Evolutionary conservation across 2,888 invertebrate genomes (phyloP).

Genomic region (Drosophila nr. medialis): DNA sequence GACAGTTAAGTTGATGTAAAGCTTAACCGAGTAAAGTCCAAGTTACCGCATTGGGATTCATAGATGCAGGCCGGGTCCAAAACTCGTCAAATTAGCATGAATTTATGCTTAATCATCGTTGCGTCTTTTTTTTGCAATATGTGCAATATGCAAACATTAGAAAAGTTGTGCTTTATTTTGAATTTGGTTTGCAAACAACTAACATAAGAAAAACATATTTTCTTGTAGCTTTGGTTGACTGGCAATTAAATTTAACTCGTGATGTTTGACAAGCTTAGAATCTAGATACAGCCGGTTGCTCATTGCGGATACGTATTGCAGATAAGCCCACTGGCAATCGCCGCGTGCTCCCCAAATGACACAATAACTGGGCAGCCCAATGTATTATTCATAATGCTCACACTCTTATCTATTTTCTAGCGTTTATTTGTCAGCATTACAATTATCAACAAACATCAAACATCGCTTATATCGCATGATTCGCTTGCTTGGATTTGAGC

Average conservation of each 20-base stretch:
- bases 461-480: neutral
- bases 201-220: neutral
- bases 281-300: slow-evolving; percentile 3
- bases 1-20: neutral
- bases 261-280: neutral
- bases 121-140: neutral
- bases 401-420: slow-evolving; percentile 24
- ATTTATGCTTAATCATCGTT: neutral
- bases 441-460: neutral
- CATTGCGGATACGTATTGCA: neutral
- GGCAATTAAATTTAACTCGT: neutral
- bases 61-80: neutral
- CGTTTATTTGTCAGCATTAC: neutral
- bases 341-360: neutral
- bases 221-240: no score
- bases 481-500: neutral
- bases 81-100: neutral
- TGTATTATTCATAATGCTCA: slow-evolving; percentile 29
- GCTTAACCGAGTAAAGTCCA: slow-evolving; percentile 2
- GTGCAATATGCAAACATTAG: neutral
- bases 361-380: slow-evolving; percentile 4
- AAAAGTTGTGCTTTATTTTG: neutral
- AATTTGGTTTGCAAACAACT: neutral
- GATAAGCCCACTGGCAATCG: slow-evolving; percentile 1
- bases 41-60: neutral